Evolutionary conservation across 2,888 invertebrate species (phyloP).

Genomic region (Mechanitis mazaeus): DNA sequence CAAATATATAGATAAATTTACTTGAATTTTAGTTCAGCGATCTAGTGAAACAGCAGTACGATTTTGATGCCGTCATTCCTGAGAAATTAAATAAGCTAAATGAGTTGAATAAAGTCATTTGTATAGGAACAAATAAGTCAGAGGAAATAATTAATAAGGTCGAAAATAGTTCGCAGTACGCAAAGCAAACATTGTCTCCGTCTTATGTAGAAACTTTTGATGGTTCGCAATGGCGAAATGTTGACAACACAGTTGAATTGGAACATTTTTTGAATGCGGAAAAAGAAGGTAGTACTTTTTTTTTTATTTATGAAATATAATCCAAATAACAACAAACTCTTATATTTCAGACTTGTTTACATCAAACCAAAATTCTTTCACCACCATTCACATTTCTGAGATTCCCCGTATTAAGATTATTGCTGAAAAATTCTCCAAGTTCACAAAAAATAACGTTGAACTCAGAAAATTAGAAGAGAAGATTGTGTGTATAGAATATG

Average conservation of each 20-base stretch:
- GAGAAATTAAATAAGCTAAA: slow-evolving; percentile 36
- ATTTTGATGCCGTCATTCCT: slow-evolving; percentile 34
- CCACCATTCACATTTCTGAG: slow-evolving; percentile 48
- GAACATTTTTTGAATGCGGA: slow-evolving; percentile 33
- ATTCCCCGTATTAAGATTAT: slow-evolving; percentile 55
- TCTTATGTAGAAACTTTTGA: slow-evolving; percentile 30
- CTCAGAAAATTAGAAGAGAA: slow-evolving; percentile 57
- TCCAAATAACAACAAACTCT: not conserved
- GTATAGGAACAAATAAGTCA: slow-evolving; percentile 15
- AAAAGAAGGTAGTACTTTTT: slow-evolving; percentile 15
- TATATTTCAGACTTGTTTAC: slow-evolving; percentile 11
- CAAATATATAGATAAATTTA: not conserved
- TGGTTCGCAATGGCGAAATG: slow-evolving; percentile 43
- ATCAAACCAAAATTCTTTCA: slow-evolving; percentile 14
- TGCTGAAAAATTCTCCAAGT: slow-evolving; percentile 55
- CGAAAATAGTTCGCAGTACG: slow-evolving; percentile 42
- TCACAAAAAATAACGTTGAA: slow-evolving; percentile 53
- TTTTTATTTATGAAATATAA: not conserved
- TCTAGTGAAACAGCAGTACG: slow-evolving; percentile 37
- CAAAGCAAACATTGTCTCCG: slow-evolving; percentile 8
- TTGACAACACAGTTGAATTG: slow-evolving; percentile 45
- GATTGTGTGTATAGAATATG: slow-evolving; percentile 64
- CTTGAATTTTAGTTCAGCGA: slow-evolving; percentile 37
- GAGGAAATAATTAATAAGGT: slow-evolving; percentile 24
- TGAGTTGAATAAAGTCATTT: slow-evolving; percentile 36